Base-by-base conservation (phyloP, 2,888 invertebrate genomes). In the Agelastica alni region DNA sequence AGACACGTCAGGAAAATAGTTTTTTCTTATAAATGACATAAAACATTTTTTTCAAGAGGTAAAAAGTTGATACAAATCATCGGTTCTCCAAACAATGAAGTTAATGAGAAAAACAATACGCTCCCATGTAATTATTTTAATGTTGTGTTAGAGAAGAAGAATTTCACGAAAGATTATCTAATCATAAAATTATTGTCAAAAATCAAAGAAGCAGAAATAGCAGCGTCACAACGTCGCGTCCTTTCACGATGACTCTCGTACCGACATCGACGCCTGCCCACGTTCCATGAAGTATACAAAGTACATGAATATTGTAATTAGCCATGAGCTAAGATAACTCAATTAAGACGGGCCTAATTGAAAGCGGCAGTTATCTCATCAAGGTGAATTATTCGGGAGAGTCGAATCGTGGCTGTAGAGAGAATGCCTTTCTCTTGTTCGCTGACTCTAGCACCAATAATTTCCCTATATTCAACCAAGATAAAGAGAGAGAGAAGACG, bases 301-400 rank as follows among this genome's bases (percentile, higher is more conserved):
- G 39, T 12, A 56, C 47, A 43, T 68, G 70, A 69, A 70, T 70
- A 66, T 67, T 61, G 64, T 68, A 71, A 70, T 71, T 69, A 70
- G 63, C 62, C 59, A 66, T 59, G 62, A 69, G 65, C 69, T 63
- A 65, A 66, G 68, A 70, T 68, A 68, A 70, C 67, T 63, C 69
- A 69, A 71, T 71, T 72, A 72, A 69, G 69, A 61, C 67, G 64
- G 66, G 61, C 60, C 62, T 70, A 70, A 71, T 70, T 71, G 71
- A 70, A 70, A 70, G 66, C 69, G 69, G 69, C 67, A 70, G 71
- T 74, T 73, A 73, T 69, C 71, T 71, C 71, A 70, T 70, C 67
- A 69, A 71, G 70, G 71, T 72, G 69, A 74, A 72, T 73, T 72
- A 73, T 67, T 66, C 66, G 57, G 53, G 56, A 61, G 61, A 60